Percentiles rank a stretch among this genome's conserved stretches.
Evolutionary conservation across 2,888 invertebrate species (phyloP).

Genomic region (Zygothrica quintamaculata): DNA sequence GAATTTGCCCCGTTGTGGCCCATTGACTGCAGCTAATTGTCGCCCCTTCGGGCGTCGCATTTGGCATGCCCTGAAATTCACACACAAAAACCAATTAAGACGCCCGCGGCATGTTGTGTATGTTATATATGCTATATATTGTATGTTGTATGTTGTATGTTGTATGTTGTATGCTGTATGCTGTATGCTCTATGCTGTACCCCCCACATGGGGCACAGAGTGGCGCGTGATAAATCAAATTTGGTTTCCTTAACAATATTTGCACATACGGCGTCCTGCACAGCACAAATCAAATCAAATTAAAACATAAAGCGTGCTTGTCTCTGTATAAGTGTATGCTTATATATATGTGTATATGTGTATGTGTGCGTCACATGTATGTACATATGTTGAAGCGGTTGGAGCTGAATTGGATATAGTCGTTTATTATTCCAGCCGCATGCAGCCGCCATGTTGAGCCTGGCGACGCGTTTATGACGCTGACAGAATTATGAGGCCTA

Average conservation of each 20-base stretch:
- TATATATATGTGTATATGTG: constrained; percentile 19
- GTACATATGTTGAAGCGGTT: neutral
- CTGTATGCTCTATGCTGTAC: constrained; percentile 23
- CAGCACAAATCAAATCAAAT: constrained; percentile 82
- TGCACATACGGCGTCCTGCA: constrained; percentile 72
- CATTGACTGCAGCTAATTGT: constrained; percentile 73
- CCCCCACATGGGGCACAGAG: constrained; percentile 20
- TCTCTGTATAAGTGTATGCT: constrained; percentile 18
- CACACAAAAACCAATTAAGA: constrained; percentile 74
- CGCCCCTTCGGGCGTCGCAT: constrained; percentile 45
- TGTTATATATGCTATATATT: constrained; percentile 12
- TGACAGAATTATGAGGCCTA: constrained; percentile 82
- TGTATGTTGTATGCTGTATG: constrained; percentile 18
- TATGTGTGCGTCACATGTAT: constrained; percentile 9
- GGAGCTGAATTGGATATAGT: constrained; percentile 50
- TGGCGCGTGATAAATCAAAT: constrained; percentile 79
- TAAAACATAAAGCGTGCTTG: constrained; percentile 80
- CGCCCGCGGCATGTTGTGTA: constrained; percentile 43
- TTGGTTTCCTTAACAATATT: constrained; percentile 79
- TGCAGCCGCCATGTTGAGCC: constrained; percentile 69
- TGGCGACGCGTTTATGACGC: constrained; percentile 80
- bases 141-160: constrained; percentile 1
- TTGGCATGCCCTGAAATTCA: constrained; percentile 42
- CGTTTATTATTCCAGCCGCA: constrained; percentile 78
- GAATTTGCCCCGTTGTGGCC: constrained; percentile 4